Conservation (phyloP, 2,888 invertebrate genomes). For the Schrankia costaestrigalis region DNA sequence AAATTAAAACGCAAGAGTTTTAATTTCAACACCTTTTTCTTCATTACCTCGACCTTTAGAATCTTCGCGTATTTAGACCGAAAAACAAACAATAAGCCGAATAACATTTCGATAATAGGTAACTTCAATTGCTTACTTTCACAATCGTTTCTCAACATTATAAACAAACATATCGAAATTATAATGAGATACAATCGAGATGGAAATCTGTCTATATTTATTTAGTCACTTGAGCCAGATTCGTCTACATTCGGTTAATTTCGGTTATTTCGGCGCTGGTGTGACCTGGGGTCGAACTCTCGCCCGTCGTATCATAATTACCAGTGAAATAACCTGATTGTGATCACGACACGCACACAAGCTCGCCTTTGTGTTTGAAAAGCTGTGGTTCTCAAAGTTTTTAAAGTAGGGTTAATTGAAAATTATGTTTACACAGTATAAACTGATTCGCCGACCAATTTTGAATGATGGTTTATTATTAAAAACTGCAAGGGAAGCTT, state of each 20-base stretch:
- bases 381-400: slow-evolving; percentile 49
- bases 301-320: slow-evolving; percentile 76
- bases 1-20: too few species aligned
- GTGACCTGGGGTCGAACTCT: slow-evolving; percentile 73
- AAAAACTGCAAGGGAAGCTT: too few species aligned
- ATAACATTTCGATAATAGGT: slow-evolving; percentile 29
- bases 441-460: too few species aligned
- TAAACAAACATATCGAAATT: slow-evolving; percentile 48
- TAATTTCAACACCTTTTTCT: not conserved
- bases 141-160: slow-evolving; percentile 35
- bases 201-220: slow-evolving; percentile 49
- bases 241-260: slow-evolving; percentile 17
- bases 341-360: slow-evolving; percentile 75
- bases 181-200: slow-evolving; percentile 63
- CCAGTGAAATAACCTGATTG: slow-evolving; percentile 80
- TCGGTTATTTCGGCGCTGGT: slow-evolving; percentile 19
- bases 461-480: too few species aligned
- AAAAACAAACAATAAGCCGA: slow-evolving; percentile 25
- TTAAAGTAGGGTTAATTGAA: too few species aligned
- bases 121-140: slow-evolving; percentile 32
- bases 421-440: too few species aligned
- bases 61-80: slow-evolving; percentile 18
- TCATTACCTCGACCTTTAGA: slow-evolving; percentile 1
- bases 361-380: slow-evolving; percentile 50
- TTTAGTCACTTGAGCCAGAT: slow-evolving; percentile 18